Base-by-base conservation (phyloP, 2,888 invertebrate species). In the Torymus aiolomorphi region DNA sequence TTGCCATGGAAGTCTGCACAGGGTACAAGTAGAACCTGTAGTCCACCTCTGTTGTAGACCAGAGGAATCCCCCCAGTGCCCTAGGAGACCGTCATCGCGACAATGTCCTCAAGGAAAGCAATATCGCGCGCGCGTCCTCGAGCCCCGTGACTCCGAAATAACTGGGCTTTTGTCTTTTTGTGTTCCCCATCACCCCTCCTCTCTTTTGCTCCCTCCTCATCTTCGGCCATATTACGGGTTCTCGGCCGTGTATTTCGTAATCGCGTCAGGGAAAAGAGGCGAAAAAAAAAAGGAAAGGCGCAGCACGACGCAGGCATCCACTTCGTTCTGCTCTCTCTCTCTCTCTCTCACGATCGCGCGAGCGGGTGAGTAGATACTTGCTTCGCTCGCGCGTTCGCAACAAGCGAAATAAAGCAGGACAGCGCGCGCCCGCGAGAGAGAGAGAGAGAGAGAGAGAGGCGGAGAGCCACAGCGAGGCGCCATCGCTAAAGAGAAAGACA, bases 371-470 rank as follows among this genome's bases (percentile, higher is more conserved):
- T 2, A 20, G 2, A 2, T 20, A 20, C 20, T 20, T 20, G 20
- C 20, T 20, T 20, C 18, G 57, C 56, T 63, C 65, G 18, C 62
- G 51, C 20, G 20, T 20, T 20, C 20, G 20, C 20, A 20, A 20
- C 20, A 20, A 20, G 20, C 20, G 20, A 20, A 20, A 20, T 20
- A 20, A 20, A 20, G 20, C 20, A 20, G 20, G 20, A 20, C 20
- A 20, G 20, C 20, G 20, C 20, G 20, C 20, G 20, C 20, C 1
- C 20, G 20, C 20, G 72, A 81, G 77, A 76, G 59, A 62, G 72
- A 42, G 62, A 59, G 76, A 81, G 71, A 49, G 76, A 80, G 62
- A 76, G 61, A 82, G 76, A 66, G 42, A 63, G 73, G 80, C 71
- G 59, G 57, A 18, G 61, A 52, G 70, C 42, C 13, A 3, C 51